Base-by-base conservation (phyloP, 2,888 invertebrate genomes). In the Ophonus ardosiacus region DNA sequence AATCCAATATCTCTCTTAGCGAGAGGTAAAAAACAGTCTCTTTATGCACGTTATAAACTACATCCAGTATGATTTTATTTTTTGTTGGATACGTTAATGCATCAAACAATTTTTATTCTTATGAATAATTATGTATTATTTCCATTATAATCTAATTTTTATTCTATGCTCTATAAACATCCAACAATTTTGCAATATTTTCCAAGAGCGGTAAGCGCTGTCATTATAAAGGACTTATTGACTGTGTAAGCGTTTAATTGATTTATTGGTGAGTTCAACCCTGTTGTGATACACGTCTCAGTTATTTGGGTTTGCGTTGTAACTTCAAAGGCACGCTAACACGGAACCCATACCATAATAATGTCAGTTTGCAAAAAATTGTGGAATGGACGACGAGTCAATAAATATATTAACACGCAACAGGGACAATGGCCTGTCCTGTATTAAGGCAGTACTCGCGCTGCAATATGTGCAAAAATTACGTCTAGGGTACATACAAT, bases 271-370 rank as follows among this genome's bases (percentile, higher is more conserved):
- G 10, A 61, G 61, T 61, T 63, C 63, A 63, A 21, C 63, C 21
- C 63, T 63, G 63, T 63, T 17, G 10, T 21, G 13, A 17, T 63
- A 8, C 63, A 21, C 63, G 24, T 18, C 63, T 24, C 63, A 21
- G 7, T 24, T 63, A 63, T 63, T 63, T 63, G 24, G 24, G 17
- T 24, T 21, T 63, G 63, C 61, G 61, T 61, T 21, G 13, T 61
- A 18, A 61, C 63, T 63, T 63, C 63, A 63, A 63, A 63, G 24
- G 63, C 63, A 63, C 10, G 63, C 18, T 63, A 24, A 18, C 63
- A 63, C 63, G 24, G 18, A 63, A 63, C 24, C 63, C 63, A 21
- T 61, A 61, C 63, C 63, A 21, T 61, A 61, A 21, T 61, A 61
- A 61, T 51, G 43, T 8, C 10, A 63, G 10, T 63, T 63, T 63